Percentiles rank a stretch among this genome's conserved stretches.
Conservation (phyloP, 2,888 invertebrate genomes). For the Melieria crassipennis region DNA sequence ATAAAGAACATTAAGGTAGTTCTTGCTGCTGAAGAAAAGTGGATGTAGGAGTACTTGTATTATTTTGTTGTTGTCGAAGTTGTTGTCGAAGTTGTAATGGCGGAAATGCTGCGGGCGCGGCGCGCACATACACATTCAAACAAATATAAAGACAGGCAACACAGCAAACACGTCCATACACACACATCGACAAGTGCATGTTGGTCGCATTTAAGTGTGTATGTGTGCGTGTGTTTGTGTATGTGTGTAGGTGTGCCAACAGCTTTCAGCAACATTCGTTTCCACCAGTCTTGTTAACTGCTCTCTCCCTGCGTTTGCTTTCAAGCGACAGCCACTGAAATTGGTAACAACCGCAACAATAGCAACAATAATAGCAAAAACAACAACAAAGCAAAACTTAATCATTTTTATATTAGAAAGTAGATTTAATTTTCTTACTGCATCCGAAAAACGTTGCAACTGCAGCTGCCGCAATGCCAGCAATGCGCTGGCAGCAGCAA, state of each 20-base stretch:
- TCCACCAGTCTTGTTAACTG: no score
- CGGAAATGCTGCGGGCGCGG: neutral
- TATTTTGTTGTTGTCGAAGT: no score
- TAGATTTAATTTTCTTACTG: conserved; percentile 31
- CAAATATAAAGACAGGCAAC: no score
- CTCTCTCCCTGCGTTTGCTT: no score
- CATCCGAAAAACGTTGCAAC: conserved; percentile 16
- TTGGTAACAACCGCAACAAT: neutral
- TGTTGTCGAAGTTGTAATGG: no score
- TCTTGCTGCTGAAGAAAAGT: no score
- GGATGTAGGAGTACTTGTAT: no score
- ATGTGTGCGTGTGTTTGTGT: neutral
- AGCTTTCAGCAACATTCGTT: neutral
- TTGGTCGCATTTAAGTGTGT: neutral
- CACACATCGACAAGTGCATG: neutral
- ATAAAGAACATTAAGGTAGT: no score
- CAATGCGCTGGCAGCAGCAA: conserved; percentile 13
- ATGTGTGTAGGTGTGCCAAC: neutral
- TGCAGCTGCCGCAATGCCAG: neutral
- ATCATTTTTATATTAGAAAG: conserved; percentile 33
- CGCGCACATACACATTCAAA: neutral
- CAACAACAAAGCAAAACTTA: conserved; percentile 18
- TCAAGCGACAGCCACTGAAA: no score
- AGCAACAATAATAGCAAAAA: neutral
- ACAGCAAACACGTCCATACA: neutral